Conservation (phyloP, 2,888 invertebrate genomes). For the Phengaris alcon region DNA sequence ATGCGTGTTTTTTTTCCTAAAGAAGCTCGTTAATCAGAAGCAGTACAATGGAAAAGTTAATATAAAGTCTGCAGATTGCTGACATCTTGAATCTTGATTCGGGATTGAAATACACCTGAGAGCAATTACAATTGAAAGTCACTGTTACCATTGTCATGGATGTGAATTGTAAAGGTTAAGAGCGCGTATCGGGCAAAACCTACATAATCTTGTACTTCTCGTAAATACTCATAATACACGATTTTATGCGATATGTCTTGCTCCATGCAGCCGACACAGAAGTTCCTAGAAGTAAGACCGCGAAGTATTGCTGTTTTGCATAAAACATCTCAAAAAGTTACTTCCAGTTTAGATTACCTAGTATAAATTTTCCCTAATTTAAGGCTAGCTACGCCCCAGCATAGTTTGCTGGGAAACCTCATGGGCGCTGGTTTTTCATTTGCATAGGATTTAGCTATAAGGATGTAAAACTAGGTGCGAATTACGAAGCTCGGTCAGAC, state of each 20-base stretch:
- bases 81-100: no score
- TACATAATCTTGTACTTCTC: neutral
- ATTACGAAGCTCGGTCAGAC: neutral
- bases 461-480: neutral
- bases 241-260: neutral
- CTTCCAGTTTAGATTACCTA: no score
- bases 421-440: neutral
- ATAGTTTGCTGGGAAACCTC: no score
- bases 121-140: constrained; percentile 6
- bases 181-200: neutral
- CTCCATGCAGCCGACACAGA: neutral
- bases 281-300: no score
- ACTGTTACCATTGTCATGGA: constrained; percentile 21
- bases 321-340: no score
- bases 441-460: neutral
- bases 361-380: no score
- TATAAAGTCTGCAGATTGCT: neutral
- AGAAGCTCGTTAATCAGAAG: no score
- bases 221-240: neutral
- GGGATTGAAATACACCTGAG: neutral
- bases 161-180: constrained; percentile 12
- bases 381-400: no score
- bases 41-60: neutral
- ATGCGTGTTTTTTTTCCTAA: no score
- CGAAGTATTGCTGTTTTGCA: no score